Percentiles rank a stretch among this genome's conserved stretches.
phyloP scores from a whole-genome alignment of 2,797 vertebrate species.

The Platyrinchus mystaceus region DNA sequence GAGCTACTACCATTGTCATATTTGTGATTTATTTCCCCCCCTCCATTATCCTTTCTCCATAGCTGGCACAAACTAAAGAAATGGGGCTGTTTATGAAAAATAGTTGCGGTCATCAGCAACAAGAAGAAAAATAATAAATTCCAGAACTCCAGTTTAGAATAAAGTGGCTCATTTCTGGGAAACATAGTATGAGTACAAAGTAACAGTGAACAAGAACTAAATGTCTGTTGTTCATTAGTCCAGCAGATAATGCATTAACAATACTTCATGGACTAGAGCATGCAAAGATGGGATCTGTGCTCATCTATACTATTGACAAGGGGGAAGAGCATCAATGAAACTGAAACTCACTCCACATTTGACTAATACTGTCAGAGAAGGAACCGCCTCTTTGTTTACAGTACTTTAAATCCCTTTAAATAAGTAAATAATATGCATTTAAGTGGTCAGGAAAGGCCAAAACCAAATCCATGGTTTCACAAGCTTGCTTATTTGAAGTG shows the following conservation, averaged over 20 bases:
- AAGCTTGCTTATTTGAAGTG: constrained; percentile 33
- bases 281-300: constrained; percentile 6
- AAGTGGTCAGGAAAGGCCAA: constrained; percentile 8
- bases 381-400: neutral
- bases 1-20: constrained; percentile 1
- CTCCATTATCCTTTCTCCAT: constrained; percentile 19
- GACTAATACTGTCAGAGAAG: neutral
- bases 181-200: constrained; percentile 50
- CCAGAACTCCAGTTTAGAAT: constrained; percentile 60
- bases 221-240: constrained; percentile 63
- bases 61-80: constrained; percentile 42
- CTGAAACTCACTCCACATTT: neutral
- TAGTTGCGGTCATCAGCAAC: constrained; percentile 58
- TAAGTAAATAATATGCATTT: constrained; percentile 14
- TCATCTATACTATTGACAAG: neutral
- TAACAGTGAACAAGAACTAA: constrained; percentile 36
- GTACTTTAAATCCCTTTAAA: constrained; percentile 47
- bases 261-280: neutral
- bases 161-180: constrained; percentile 53
- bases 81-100: constrained; percentile 30
- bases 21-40: neutral
- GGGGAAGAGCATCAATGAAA: neutral
- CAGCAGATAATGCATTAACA: constrained; percentile 66
- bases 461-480: constrained; percentile 27
- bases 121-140: constrained; percentile 69